Evolutionary conservation across 2,113 vertebrate species (phyloP), one percentile per base, ranked within the genome.

Genomic region (Triplophysa tibetana): DNA sequence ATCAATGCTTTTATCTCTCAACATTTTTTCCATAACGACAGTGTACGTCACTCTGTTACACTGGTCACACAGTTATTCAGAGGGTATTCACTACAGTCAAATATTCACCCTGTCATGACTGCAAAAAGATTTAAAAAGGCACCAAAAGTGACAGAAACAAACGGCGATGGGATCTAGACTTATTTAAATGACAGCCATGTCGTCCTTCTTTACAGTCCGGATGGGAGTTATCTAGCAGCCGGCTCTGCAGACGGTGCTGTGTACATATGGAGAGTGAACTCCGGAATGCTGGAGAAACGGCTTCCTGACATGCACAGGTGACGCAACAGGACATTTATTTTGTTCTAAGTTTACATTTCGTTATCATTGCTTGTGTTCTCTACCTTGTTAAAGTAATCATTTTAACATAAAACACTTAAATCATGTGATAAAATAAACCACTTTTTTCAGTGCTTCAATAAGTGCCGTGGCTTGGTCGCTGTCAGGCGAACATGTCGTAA

Each of bases 391-490:
- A 50, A 50, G 14, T 3, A 38, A 38, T 38, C 0, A 6, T 7
- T 38, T 38, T 7, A 38, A 7, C 33, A 38, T 38, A 38, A 3
- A 3, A 38, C 0, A 38, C 33, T 38, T 7, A 38, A 38, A 38
- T 14, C 24, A 14, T 19, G 12, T 11, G 16, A n/a, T n/a, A n/a
- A 33, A 21, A 14, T 10, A 38, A 17, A 75, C 54, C 17, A 33
- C 48, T 63, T 6, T 24, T 48, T 63, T 56, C 41, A 96, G 95
- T 10, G 81, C 91, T 2, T 87, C 95, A 2, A 87, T 96, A 86
- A 94, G 92, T 0, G 94, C 95, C 0, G 93, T 96, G 84, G 91
- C 95, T 68, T 97, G 96, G 96, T 94, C 93, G 29, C 64, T 79
- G 68, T 94, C 94, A 0, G 95, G 96, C 0, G 88, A 91, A 21